phyloP scores from a whole-genome alignment of 2,888 invertebrate genomes.

The Tryphoninae sp. region DNA sequence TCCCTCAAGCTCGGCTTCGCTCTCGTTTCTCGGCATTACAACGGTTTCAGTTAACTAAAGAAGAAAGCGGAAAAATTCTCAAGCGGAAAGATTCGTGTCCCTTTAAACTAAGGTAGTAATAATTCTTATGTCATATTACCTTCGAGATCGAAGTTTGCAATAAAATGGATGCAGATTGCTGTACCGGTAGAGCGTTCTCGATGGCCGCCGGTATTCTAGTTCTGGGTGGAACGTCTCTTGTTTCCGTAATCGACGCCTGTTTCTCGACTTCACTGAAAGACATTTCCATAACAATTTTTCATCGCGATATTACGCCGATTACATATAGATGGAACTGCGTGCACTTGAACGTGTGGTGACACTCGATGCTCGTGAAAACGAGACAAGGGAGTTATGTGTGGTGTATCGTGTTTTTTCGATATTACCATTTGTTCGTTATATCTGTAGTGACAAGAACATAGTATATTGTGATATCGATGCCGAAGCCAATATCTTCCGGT shows the following conservation, averaged over 20 bases:
- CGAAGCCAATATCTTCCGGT: constrained; percentile 59
- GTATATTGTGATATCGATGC: constrained; percentile 57
- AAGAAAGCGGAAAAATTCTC: background rate
- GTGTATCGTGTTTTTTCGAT: constrained; percentile 12
- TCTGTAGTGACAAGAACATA: background rate
- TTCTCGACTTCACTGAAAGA: constrained; percentile 61
- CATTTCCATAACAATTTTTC: background rate
- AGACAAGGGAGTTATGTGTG: too few species aligned
- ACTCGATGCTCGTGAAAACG: constrained; percentile 27
- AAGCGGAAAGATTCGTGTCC: background rate
- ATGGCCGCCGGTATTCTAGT: constrained; percentile 40
- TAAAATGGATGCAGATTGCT: constrained; percentile 54
- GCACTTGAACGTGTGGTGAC: constrained; percentile 28
- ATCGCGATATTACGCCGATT: background rate
- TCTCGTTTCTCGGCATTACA: constrained; percentile 57
- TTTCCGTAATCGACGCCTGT: constrained; percentile 33
- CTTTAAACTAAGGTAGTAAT: background rate
- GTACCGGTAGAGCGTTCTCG: constrained; percentile 45
- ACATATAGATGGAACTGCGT: constrained; percentile 1
- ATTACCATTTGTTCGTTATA: background rate
- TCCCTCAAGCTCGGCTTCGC: constrained; percentile 66
- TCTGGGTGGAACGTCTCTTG: constrained; percentile 31
- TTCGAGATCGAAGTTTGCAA: constrained; percentile 56
- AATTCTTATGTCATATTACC: constrained; percentile 47
- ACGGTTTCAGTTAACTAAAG: constrained; percentile 48